Evolutionary conservation across 2,113 vertebrate species (phyloP).

Genomic region (Erpornis zantholeuca): DNA sequence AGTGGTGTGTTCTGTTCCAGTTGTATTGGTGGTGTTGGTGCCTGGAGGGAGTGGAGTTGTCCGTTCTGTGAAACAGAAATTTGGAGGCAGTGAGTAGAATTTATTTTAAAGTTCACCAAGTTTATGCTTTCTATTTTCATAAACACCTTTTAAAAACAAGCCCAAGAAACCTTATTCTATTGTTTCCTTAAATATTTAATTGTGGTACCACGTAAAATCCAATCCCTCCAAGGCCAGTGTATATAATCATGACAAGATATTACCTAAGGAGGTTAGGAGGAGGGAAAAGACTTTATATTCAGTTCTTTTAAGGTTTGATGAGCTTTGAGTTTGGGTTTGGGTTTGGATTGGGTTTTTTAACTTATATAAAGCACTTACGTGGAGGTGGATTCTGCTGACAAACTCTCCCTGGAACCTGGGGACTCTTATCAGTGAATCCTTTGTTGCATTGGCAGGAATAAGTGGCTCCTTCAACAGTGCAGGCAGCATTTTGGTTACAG

Average conservation of each 20-base stretch:
- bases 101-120: background rate
- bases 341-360: background rate
- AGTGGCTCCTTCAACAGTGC: background rate
- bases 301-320: background rate
- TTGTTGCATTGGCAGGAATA: slow-evolving; percentile 13
- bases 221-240: background rate
- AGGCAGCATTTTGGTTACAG: slow-evolving; percentile 31
- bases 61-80: background rate
- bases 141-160: background rate
- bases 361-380: background rate
- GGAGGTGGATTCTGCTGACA: background rate
- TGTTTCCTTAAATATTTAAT: background rate
- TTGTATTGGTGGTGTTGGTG: background rate
- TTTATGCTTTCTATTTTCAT: background rate
- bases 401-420: background rate
- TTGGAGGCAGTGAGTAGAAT: background rate
- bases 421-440: slow-evolving; percentile 29
- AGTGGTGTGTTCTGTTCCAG: background rate
- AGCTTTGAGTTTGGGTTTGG: background rate
- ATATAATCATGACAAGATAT: background rate
- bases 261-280: background rate
- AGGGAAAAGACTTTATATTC: background rate
- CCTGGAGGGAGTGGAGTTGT: background rate
- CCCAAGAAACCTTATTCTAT: background rate
- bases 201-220: background rate